These are phyloP conservation scores for Mesorhabditis spiculigera DNA, from an alignment of 2,888 invertebrate genomes.

Conservation along the genomic window DNA sequence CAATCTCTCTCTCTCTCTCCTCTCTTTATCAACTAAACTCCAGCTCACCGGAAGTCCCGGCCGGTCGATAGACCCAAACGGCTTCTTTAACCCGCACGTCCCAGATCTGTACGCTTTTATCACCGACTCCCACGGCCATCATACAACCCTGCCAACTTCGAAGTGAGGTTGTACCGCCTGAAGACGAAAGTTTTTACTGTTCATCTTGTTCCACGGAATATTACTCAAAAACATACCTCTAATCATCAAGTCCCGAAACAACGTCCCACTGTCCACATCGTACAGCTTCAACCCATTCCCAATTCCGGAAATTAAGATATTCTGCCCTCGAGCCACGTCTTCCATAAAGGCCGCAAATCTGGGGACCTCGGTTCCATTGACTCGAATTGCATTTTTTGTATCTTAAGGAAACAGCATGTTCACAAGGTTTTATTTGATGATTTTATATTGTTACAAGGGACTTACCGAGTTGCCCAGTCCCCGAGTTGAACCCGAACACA, in stretches of 20 bases:
- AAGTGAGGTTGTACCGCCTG: not conserved
- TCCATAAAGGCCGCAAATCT: not conserved
- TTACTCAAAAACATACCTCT: not conserved
- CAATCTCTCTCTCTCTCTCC: not conserved
- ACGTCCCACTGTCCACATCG: constrained; percentile 5
- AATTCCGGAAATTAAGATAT: not conserved
- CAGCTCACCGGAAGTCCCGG: not conserved
- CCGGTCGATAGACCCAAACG: constrained; percentile 5
- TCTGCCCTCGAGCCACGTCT: not conserved
- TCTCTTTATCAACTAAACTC: not conserved
- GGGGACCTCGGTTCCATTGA: not conserved
- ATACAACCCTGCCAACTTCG: constrained; percentile 2
- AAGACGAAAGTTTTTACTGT: not conserved
- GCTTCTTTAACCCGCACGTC: not conserved
- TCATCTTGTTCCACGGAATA: not conserved
- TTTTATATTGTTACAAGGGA: not conserved
- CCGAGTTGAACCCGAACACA: not conserved
- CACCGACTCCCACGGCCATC: constrained; percentile 1
- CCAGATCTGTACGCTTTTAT: constrained; percentile 4
- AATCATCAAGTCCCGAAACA: not conserved
- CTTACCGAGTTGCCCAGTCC: not conserved
- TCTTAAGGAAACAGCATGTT: no score
- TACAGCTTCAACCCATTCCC: not conserved
- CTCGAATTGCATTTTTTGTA: not conserved
- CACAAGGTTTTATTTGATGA: no score